A percentile compares a stretch with the other conserved stretches of the same genome.
Conservation (phyloP, 2,113 vertebrate species). For the Siphamia tubifer region DNA sequence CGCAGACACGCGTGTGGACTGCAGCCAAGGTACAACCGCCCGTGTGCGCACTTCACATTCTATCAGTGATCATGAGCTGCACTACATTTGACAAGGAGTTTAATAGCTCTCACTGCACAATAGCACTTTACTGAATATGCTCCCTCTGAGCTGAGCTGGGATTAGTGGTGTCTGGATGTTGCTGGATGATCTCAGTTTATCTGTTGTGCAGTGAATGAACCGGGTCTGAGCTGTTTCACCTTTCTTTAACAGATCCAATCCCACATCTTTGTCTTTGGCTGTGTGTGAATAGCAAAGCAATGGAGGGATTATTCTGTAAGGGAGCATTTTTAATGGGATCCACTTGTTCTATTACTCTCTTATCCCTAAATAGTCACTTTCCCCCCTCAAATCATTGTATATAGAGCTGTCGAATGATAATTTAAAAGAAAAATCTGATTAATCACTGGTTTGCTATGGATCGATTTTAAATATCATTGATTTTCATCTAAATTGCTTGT, state of each 20-base stretch:
- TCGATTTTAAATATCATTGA: no score
- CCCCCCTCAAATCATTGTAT: no score
- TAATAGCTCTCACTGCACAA: constrained; percentile 5
- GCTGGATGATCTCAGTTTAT: constrained; percentile 11
- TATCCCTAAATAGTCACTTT: no score
- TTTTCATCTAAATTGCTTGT: no score
- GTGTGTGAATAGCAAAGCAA: not conserved
- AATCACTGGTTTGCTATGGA: no score
- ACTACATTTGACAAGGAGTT: not conserved
- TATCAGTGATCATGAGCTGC: not conserved
- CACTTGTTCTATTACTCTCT: not conserved
- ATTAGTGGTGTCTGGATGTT: constrained; percentile 12
- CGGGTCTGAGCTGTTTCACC: not conserved
- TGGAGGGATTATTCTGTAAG: not conserved
- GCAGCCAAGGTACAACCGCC: not conserved
- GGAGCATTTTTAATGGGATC: not conserved
- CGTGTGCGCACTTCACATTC: not conserved
- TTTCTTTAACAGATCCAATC: not conserved
- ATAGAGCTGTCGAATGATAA: no score
- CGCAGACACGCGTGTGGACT: not conserved
- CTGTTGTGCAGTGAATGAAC: not conserved
- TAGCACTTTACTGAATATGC: not conserved
- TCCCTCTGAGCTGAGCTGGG: not conserved
- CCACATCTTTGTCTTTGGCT: not conserved
- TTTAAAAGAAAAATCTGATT: no score